phyloP scores from a whole-genome alignment of 1,140 invertebrate species.

The Anastatus disparis region DNA sequence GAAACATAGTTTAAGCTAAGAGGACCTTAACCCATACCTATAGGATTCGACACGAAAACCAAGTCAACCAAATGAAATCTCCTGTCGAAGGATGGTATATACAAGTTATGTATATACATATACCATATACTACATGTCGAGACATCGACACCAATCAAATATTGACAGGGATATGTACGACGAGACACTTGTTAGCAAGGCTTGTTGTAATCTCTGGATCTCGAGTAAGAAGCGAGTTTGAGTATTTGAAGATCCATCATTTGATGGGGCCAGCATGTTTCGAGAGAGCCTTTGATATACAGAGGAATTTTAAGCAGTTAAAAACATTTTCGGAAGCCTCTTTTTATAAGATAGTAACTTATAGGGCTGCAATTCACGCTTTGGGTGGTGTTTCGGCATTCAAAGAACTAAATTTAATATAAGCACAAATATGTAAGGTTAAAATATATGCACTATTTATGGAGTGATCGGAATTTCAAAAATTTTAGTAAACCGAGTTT shows the following conservation, averaged over 20 bases:
- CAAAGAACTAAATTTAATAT: no score
- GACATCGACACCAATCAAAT: conserved; percentile 15
- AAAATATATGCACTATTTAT: no score
- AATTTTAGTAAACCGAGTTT: no score
- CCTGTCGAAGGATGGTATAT: neutral
- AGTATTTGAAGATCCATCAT: conserved; percentile 54
- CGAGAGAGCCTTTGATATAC: no score
- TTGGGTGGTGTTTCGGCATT: conserved; percentile 58
- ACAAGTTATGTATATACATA: neutral
- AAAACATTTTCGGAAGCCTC: conserved; percentile 48
- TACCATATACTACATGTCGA: neutral
- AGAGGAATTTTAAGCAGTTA: conserved; percentile 60
- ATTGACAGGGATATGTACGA: conserved; percentile 13
- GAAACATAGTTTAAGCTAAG: neutral
- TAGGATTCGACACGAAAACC: neutral
- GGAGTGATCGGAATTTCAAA: no score
- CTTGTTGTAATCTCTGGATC: conserved; percentile 13
- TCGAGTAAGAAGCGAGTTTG: conserved; percentile 29
- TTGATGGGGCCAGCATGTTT: conserved; percentile 58
- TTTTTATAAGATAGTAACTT: conserved; percentile 57
- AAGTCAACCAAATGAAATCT: conserved; percentile 14
- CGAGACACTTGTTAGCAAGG: conserved; percentile 3
- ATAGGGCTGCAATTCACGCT: conserved; percentile 56
- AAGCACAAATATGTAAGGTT: no score
- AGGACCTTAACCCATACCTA: no score